Conservation (phyloP, 2,113 vertebrate species). For the Gadus chalcogrammus region DNA sequence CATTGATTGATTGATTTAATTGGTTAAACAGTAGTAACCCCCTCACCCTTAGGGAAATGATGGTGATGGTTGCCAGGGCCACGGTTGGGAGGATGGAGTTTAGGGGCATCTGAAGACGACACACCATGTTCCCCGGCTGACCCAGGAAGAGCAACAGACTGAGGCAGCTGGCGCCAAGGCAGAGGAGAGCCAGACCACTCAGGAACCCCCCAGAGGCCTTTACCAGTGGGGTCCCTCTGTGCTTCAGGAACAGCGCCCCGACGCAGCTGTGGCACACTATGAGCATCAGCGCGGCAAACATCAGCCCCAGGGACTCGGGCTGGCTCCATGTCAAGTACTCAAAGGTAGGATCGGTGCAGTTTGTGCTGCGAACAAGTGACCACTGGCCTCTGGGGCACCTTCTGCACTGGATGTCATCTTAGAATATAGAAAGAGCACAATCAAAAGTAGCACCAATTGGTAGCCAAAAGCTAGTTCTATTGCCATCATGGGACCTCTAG, state of each 20-base stretch:
- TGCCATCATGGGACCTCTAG: too few species aligned
- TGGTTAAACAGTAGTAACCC: neutral
- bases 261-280: constrained; percentile 43
- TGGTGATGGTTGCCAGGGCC: constrained; percentile 74
- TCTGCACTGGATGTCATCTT: constrained; percentile 75
- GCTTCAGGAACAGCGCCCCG: constrained; percentile 61
- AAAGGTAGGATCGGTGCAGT: constrained; percentile 67
- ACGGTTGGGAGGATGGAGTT: constrained; percentile 71
- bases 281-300: constrained; percentile 32
- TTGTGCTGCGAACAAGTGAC: constrained; percentile 65
- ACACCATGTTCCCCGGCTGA: constrained; percentile 56
- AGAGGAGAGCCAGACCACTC: constrained; percentile 63
- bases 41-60: constrained; percentile 75
- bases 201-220: constrained; percentile 66
- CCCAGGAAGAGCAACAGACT: constrained; percentile 76
- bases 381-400: constrained; percentile 72
- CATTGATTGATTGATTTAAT: neutral
- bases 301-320: constrained; percentile 49
- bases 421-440: neutral
- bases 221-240: constrained; percentile 66
- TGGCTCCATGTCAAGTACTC: constrained; percentile 70
- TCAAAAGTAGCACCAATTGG: neutral
- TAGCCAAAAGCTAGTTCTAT: neutral
- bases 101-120: constrained; percentile 69
- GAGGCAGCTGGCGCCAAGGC: constrained; percentile 66